A percentile compares a stretch with the other conserved stretches of the same genome.
phyloP scores from a whole-genome alignment of 2,797 vertebrate genomes.

The Arremon aurantiirostris region DNA sequence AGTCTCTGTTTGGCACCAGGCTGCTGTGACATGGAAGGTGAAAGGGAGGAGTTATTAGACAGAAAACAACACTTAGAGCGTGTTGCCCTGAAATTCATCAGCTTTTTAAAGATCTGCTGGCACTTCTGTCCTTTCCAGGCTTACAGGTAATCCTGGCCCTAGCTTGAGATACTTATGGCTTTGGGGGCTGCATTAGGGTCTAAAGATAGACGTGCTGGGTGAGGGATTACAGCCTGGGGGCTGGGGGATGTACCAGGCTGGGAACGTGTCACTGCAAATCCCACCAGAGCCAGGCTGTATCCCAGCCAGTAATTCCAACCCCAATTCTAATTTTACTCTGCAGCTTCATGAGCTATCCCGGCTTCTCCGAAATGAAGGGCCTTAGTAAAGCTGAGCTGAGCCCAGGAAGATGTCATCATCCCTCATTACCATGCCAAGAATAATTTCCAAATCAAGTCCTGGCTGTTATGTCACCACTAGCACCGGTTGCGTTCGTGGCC shows the following conservation, averaged over 20 bases:
- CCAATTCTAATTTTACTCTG: background rate
- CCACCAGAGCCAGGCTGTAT: background rate
- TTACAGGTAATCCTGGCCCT: slow-evolving; percentile 17
- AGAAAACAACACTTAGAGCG: background rate
- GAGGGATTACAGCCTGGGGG: background rate
- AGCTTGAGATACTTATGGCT: background rate
- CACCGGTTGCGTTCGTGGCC: accelerated
- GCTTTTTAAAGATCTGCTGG: background rate
- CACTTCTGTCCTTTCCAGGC: background rate
- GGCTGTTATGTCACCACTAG: background rate
- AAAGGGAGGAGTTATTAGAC: background rate
- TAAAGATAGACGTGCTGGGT: background rate
- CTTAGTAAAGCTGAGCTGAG: background rate
- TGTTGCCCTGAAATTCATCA: background rate
- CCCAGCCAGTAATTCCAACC: background rate
- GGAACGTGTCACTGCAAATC: background rate
- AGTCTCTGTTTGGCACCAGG: background rate
- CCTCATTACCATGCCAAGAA: background rate
- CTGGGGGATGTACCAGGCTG: background rate
- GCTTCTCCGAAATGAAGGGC: accelerated
- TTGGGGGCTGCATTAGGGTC: background rate
- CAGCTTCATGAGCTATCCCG: background rate
- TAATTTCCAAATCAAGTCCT: background rate
- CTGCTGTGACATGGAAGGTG: background rate
- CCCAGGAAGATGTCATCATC: background rate